Conservation (phyloP, 53 echinoderm and acorn worm species). For the Arbacia lixula region DNA sequence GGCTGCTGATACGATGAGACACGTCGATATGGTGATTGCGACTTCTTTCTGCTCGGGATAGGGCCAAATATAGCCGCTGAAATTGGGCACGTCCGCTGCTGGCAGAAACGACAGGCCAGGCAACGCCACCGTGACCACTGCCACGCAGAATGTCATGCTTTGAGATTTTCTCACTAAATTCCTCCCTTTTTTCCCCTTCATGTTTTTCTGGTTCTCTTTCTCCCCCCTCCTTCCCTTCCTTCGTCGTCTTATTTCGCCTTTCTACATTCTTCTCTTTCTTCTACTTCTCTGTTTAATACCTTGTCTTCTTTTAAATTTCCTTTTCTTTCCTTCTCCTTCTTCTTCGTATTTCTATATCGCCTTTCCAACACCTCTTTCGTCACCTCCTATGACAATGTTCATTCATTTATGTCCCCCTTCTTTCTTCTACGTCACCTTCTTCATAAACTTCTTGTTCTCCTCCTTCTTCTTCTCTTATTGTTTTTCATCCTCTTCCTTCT, state of each 20-base stretch:
- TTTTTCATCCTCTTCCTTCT: neutral
- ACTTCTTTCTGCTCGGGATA: slow-evolving; percentile 23
- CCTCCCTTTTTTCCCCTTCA: neutral
- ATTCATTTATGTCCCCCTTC: neutral
- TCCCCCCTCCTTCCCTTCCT: neutral
- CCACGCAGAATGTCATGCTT: no score
- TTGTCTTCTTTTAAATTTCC: neutral
- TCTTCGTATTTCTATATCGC: neutral
- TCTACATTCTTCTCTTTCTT: neutral
- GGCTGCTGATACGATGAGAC: slow-evolving; percentile 19
- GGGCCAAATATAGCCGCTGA: slow-evolving; percentile 22
- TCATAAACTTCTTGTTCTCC: neutral
- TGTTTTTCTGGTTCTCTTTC: neutral
- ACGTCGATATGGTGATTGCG: slow-evolving; percentile 23
- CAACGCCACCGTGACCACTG: no score
- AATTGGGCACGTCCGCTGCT: slow-evolving; percentile 38
- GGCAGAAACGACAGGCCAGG: no score
- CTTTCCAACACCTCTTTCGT: neutral
- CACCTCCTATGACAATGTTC: neutral
- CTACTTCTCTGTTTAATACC: neutral
- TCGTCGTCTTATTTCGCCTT: neutral
- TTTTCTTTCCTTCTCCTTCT: neutral
- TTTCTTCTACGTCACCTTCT: neutral
- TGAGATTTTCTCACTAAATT: neutral
- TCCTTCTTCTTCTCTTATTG: neutral